Evolutionary conservation across 2,113 vertebrate species (phyloP), one percentile per base, ranked within the genome.

Genomic region (Microcebus tavaratra): DNA sequence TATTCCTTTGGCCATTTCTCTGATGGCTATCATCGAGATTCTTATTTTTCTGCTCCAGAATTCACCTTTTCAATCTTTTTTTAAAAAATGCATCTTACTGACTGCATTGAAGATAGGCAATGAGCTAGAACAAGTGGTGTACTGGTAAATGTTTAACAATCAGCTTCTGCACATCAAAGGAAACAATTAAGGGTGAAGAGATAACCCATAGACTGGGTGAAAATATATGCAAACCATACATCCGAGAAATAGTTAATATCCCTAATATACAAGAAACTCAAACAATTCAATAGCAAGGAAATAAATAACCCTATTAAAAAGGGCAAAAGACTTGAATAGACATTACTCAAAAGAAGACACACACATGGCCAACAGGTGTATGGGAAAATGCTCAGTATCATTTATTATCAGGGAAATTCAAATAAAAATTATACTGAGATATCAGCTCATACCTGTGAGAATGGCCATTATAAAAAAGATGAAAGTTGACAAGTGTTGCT

Each of bases 31-130:
- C 10, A 8, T 93, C 27, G 27, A 91, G 76, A 82, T 0, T 39
- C 21, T 73, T 80, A 20, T 31, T 91, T 79, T 95, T 65, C 59
- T 94, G 78, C 61, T 93, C 6, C 31, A 86, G 70, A 96, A 91
- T 79, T 85, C 17, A 93, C 39, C 15, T 48, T 78, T 61, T 70
- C 50, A 63, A 63, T 63, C 61, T 11, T 94, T 27, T 4, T 94
- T 17, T 45, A 53, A 80, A 55, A 75, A 29, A 34, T 63, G 3
- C 36, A 27, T 78, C 10, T 93, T 63, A 79, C 61, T 91, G 42
- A 83, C 59, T 12, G 73, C 6, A 45, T 65, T 78, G 29, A 93
- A 73, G 70, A 67, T 42, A 42, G 25, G 20, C 82, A 29, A 17
- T 85, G 36, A 78, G 29, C 15, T 93, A 20, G 59, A 90, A 81